phyloP scores from a whole-genome alignment of 1,140 invertebrate species.

The Arion vulgaris region DNA sequence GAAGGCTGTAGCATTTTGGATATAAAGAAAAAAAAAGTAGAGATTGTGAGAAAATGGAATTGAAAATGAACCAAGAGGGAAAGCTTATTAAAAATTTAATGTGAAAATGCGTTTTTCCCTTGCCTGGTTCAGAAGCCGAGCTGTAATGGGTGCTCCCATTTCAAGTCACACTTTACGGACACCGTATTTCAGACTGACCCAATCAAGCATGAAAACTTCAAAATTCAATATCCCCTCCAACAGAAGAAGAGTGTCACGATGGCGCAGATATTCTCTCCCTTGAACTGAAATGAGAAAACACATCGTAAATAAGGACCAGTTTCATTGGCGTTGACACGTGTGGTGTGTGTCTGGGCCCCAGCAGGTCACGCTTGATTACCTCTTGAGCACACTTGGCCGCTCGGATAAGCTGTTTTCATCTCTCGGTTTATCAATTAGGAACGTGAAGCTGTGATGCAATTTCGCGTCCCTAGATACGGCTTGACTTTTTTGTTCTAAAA shows the following conservation, averaged over 20 bases:
- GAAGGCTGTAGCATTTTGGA: not conserved
- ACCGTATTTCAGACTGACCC: constrained; percentile 8
- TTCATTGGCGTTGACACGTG: constrained; percentile 27
- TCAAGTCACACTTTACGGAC: constrained; percentile 10
- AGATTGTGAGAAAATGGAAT: not conserved
- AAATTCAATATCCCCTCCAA: constrained; percentile 34
- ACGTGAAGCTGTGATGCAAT: constrained; percentile 31
- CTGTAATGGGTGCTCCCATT: constrained; percentile 31
- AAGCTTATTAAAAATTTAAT: constrained; percentile 39
- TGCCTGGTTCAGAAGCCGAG: constrained; percentile 11
- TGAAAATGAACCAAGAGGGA: constrained; percentile 18
- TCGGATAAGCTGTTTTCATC: constrained; percentile 34
- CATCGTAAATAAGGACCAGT: constrained; percentile 31
- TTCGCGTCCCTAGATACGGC: not conserved
- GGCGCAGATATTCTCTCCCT: constrained; percentile 24
- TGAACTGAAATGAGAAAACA: constrained; percentile 30
- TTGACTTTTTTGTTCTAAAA: not conserved
- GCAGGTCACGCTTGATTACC: constrained; percentile 19
- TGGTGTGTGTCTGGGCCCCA: constrained; percentile 13
- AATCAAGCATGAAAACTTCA: constrained; percentile 31
- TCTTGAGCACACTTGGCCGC: constrained; percentile 23
- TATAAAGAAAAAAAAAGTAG: not conserved
- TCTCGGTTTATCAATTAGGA: constrained; percentile 34
- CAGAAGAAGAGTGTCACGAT: constrained; percentile 15
- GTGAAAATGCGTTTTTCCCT: constrained; percentile 38